These are phyloP conservation scores for Narcine bancroftii DNA, from an alignment of 2,113 vertebrate species.

Conservation along the genomic window DNA sequence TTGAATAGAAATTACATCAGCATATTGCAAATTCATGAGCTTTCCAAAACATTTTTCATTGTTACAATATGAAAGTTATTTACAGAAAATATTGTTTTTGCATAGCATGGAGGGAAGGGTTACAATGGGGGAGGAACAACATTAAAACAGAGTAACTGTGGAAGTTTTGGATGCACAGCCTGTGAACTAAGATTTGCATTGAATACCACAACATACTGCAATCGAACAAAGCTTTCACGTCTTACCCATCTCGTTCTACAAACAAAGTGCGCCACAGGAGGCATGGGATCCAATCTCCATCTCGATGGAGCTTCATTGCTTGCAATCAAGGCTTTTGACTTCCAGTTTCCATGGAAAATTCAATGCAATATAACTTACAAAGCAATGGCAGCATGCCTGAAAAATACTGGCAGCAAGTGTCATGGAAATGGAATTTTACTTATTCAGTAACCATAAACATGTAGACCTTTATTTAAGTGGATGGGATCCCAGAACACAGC, in stretches of 20 bases:
- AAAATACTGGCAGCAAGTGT: neutral
- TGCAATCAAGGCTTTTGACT: neutral
- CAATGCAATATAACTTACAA: neutral
- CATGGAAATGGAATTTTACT: slow-evolving; percentile 19
- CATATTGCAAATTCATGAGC: neutral
- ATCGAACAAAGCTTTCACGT: neutral
- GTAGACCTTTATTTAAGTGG: neutral
- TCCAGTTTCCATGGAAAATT: slow-evolving; percentile 18
- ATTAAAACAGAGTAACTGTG: neutral
- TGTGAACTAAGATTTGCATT: neutral
- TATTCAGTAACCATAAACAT: slow-evolving; percentile 7
- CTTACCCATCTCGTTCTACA: neutral
- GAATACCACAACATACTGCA: neutral
- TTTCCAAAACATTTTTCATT: neutral
- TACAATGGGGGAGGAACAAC: neutral
- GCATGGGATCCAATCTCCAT: neutral
- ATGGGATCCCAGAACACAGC: neutral
- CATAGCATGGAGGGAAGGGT: neutral
- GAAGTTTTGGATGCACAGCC: too few species aligned
- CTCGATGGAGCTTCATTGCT: neutral
- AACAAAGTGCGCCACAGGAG: neutral
- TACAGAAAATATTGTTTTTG: neutral
- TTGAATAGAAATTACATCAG: neutral
- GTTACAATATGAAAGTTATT: neutral
- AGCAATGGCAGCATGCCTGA: neutral